phyloP scores from a whole-genome alignment of 2,888 invertebrate species.

The Sinodicranocentrus sp. region DNA sequence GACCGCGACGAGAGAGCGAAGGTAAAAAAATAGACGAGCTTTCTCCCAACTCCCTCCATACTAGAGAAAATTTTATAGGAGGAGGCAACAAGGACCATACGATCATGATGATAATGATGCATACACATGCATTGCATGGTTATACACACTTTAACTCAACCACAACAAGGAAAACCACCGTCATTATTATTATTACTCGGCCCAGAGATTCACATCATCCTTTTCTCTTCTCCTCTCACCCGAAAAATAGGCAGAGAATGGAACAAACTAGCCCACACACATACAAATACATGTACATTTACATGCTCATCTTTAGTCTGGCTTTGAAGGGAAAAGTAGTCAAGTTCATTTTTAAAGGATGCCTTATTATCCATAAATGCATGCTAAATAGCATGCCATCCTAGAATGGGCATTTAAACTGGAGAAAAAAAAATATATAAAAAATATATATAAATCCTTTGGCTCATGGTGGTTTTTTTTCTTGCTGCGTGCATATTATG shows the following conservation, averaged over 20 bases:
- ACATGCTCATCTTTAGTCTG: no score
- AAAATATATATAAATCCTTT: no score
- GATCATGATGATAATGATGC: conserved; percentile 43
- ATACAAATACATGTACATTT: no score
- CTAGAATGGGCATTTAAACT: conserved; percentile 8
- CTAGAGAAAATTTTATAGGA: background rate
- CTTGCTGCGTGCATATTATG: conserved; percentile 10
- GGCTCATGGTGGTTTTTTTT: no score
- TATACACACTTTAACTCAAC: conserved; percentile 54
- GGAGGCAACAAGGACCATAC: background rate
- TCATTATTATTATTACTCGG: conserved; percentile 27
- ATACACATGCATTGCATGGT: conserved; percentile 57
- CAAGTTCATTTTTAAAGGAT: no score
- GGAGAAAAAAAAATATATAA: background rate
- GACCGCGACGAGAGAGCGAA: conserved; percentile 47
- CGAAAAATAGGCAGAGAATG: background rate
- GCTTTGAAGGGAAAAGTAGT: no score
- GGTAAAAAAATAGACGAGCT: conserved; percentile 10
- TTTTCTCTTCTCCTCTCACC: background rate
- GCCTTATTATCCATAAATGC: conserved; percentile 26
- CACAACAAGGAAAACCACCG: background rate
- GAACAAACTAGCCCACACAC: no score
- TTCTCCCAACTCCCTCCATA: background rate
- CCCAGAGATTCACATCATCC: conserved; percentile 12
- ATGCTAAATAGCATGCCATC: conserved; percentile 35